phyloP scores from a whole-genome alignment of 2,888 invertebrate genomes.

The Drosophila limbata region DNA sequence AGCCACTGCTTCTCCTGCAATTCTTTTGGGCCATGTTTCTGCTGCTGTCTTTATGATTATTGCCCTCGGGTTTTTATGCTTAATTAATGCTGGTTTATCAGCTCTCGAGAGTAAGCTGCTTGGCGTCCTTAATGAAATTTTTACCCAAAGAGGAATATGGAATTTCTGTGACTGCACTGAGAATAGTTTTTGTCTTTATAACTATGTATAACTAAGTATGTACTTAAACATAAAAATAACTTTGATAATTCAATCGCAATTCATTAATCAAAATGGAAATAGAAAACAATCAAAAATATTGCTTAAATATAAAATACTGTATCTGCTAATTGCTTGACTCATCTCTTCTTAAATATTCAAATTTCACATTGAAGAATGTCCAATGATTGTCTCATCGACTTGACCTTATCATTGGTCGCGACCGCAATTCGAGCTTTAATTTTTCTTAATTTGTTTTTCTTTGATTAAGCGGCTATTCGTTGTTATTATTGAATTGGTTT shows the following conservation, averaged over 20 bases:
- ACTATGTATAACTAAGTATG: background rate
- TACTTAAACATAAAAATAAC: background rate
- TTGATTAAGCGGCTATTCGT: conserved; percentile 34
- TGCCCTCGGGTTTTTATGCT: conserved; percentile 37
- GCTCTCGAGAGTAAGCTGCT: conserved; percentile 10
- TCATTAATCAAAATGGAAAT: no score
- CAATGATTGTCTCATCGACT: conserved; percentile 33
- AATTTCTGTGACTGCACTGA: background rate
- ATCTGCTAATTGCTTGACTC: conserved; percentile 9
- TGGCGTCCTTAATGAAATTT: conserved; percentile 2
- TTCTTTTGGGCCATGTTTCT: conserved; percentile 26
- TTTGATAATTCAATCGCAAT: background rate
- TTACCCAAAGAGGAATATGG: background rate
- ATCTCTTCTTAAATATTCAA: background rate
- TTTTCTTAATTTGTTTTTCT: conserved; percentile 38
- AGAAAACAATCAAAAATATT: no score
- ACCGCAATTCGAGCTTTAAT: conserved; percentile 20
- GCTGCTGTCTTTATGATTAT: conserved; percentile 56
- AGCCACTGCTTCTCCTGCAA: conserved; percentile 20
- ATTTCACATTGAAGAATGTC: conserved; percentile 10
- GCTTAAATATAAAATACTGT: no score
- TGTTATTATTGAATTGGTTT: conserved; percentile 44
- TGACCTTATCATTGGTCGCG: conserved; percentile 29
- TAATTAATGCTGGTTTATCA: conserved; percentile 29
- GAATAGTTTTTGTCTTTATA: background rate